Evolutionary conservation across 2,888 invertebrate species (phyloP), one percentile per base, ranked within the genome.

Genomic region (Steinernema scapterisci): DNA sequence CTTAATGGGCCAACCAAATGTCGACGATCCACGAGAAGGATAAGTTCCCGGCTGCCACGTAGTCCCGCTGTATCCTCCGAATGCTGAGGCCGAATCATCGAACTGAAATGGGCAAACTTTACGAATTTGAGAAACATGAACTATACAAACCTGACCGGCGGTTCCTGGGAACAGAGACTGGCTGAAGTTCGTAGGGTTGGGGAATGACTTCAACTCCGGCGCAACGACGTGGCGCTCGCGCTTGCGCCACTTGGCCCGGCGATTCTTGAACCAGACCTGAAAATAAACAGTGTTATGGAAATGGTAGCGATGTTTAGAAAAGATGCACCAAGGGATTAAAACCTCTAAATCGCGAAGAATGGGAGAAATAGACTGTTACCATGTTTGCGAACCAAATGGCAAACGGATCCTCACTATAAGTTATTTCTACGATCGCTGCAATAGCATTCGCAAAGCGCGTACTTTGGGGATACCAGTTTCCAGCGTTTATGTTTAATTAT

Each of bases 211-310:
- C 16, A 63, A 31, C 31, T 63, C 63, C 1, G 63, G 63, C 9
- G 63, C 44, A 43, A 44, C 21, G 13, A 73, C 43, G 43, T 38
- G 78, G 21, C 86, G 78, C 56, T 87, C 87, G 16, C 86, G 78
- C 74, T 87, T 87, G 43, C 87, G 79, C 86, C 87, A 87, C 78
- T 87, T 87, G 45, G 87, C 87, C 52, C 87, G 84, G 45, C 86
- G 83, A 76, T 86, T 86, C 79, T 86, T 86, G 82, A 86, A 86
- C 86, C 85, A 86, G 25, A 86, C 85, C 85, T 86, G 74, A 72
- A 80, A 76, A 38, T 38, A 38, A 38, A 38, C 38, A 38, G 9
- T 38, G 3, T 38, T 38, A 38, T 38, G 38, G 38, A 9, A 3
- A 9, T 9, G 38, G 38, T 9, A 38, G 38, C 3, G 9, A 38